A percentile compares a stretch with the other conserved stretches of the same genome.
Conservation (phyloP, 2,113 vertebrate species). For the Taxidea taxus region DNA sequence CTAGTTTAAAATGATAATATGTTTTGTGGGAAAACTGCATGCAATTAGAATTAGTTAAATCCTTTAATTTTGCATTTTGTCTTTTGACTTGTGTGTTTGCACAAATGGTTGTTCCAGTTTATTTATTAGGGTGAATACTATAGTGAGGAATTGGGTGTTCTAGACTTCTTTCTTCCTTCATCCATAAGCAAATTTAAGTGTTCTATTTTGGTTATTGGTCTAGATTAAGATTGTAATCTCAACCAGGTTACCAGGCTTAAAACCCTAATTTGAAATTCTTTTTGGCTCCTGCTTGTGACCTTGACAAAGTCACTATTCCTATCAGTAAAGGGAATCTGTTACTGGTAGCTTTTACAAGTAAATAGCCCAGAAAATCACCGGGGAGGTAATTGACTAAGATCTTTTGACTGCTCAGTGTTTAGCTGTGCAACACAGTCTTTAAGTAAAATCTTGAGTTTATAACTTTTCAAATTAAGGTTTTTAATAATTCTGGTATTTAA, state of each 20-base stretch:
- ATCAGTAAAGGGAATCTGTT: neutral
- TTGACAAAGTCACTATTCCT: neutral
- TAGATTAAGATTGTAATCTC: slow-evolving; percentile 17
- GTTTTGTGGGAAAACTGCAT: slow-evolving; percentile 20
- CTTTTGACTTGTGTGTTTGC: neutral
- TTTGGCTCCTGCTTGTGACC: neutral
- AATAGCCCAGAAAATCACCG: neutral
- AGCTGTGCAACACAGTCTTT: neutral
- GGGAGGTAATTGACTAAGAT: neutral
- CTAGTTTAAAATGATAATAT: slow-evolving; percentile 36
- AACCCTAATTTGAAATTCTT: neutral
- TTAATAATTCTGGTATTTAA: slow-evolving; percentile 25
- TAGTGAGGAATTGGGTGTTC: neutral
- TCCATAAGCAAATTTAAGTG: slow-evolving; percentile 18
- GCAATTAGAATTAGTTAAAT: slow-evolving; percentile 12
- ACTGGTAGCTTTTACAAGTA: neutral
- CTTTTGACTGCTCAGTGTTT: slow-evolving; percentile 1
- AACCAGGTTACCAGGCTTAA: neutral
- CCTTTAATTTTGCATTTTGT: slow-evolving; percentile 39
- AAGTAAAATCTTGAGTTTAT: slow-evolving; percentile 30
- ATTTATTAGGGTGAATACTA: slow-evolving; percentile 23
- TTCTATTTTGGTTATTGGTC: slow-evolving; percentile 24
- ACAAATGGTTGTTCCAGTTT: slow-evolving; percentile 1
- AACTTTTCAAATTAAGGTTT: slow-evolving; percentile 45
- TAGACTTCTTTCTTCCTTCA: neutral